Conservation (phyloP, 1,140 invertebrate species). For the Neodiprion fabricii region DNA sequence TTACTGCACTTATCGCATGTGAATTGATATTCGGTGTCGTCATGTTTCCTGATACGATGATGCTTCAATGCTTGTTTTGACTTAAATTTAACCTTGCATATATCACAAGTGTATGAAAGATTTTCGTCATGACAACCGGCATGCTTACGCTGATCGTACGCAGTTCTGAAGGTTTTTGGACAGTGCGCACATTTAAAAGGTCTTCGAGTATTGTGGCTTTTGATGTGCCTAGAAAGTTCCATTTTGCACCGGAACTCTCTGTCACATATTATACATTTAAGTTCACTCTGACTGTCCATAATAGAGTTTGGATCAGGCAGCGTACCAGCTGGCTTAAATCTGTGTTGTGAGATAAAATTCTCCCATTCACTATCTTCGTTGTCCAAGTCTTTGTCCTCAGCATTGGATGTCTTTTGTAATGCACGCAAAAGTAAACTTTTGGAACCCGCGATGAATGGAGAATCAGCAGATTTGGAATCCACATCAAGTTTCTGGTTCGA, state of each 20-base stretch:
- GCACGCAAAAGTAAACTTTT: no score
- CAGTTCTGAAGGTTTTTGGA: slow-evolving; percentile 54
- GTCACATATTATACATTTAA: slow-evolving; percentile 1
- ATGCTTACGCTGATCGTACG: slow-evolving; percentile 55
- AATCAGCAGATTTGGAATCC: no score
- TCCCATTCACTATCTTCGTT: no score
- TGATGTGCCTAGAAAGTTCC: slow-evolving; percentile 30
- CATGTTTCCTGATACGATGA: slow-evolving; percentile 56
- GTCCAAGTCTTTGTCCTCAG: no score
- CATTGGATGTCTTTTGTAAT: no score
- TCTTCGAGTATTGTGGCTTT: slow-evolving; percentile 48
- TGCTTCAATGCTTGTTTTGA: slow-evolving; percentile 58
- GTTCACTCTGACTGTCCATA: neutral
- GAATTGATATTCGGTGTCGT: slow-evolving; percentile 31
- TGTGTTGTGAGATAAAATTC: no score
- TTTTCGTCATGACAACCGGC: slow-evolving; percentile 53
- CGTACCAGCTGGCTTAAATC: no score
- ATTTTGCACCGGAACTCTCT: slow-evolving; percentile 1
- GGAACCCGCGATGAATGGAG: no score
- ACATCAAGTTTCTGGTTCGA: no score
- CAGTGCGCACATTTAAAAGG: slow-evolving; percentile 44
- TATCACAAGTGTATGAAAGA: slow-evolving; percentile 48
- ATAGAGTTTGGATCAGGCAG: no score
- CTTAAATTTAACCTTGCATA: slow-evolving; percentile 59
- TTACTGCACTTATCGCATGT: slow-evolving; percentile 45